Evolutionary conservation across 2,888 invertebrate species (phyloP).

Genomic region (Lepidochrysops patricia): DNA sequence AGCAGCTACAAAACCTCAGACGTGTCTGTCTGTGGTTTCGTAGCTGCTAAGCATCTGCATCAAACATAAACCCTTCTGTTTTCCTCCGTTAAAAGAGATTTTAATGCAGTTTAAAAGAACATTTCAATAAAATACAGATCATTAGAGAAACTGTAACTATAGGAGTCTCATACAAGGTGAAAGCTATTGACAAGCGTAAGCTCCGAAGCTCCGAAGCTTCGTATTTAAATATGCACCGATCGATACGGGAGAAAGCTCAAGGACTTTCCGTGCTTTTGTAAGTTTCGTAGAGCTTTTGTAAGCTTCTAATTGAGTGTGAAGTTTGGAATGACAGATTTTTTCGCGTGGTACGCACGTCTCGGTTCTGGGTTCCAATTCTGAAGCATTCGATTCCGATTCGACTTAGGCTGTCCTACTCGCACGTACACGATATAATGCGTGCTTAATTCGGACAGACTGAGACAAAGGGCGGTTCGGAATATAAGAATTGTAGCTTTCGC

Average conservation of each 20-base stretch:
- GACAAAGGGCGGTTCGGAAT: too few species aligned
- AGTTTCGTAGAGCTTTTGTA: not conserved
- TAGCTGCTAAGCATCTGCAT: too few species aligned
- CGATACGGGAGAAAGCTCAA: conserved; percentile 7
- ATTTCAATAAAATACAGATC: not conserved
- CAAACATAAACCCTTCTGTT: too few species aligned
- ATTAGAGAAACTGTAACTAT: not conserved
- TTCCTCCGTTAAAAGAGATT: too few species aligned
- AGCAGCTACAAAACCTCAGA: too few species aligned
- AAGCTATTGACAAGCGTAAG: not conserved
- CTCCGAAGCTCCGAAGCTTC: not conserved
- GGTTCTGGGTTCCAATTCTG: not conserved
- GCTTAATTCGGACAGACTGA: too few species aligned
- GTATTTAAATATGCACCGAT: conserved; percentile 7
- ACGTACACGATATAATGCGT: too few species aligned
- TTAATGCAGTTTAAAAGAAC: too few species aligned
- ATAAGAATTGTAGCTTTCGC: too few species aligned
- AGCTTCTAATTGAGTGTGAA: not conserved
- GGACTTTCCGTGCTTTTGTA: conserved; percentile 2
- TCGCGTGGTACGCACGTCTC: not conserved
- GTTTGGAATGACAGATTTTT: not conserved
- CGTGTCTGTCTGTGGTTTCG: too few species aligned
- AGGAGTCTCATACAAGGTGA: not conserved
- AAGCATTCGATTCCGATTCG: too few species aligned
- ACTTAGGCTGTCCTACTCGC: not conserved